Conservation (phyloP, 2,797 vertebrate genomes). For the Hybognathus amarus region DNA sequence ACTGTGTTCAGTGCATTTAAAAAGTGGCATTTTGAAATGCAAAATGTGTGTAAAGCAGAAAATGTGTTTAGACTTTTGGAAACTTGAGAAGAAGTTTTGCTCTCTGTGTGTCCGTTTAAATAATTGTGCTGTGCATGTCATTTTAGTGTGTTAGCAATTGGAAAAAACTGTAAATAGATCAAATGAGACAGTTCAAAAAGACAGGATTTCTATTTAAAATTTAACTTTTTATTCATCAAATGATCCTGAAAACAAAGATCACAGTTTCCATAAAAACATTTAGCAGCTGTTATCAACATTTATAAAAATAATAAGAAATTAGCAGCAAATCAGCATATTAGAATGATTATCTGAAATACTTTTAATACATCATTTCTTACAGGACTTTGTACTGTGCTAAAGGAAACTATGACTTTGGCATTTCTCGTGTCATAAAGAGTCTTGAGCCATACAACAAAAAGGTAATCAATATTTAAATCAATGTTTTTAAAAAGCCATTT, state of each 20-base stretch:
- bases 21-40: no score
- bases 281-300: background rate
- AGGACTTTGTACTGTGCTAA: constrained; percentile 95
- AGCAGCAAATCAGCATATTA: background rate
- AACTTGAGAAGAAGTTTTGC: no score
- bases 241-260: background rate
- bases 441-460: constrained; percentile 97
- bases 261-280: background rate
- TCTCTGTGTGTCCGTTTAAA: no score
- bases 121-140: no score
- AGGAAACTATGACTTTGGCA: constrained; percentile 95
- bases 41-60: no score
- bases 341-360: background rate
- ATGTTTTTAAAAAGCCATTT: background rate
- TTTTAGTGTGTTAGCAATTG: no score
- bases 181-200: background rate
- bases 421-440: constrained; percentile 95
- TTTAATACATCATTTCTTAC: constrained; percentile 23
- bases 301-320: background rate
- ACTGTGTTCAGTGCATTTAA: no score
- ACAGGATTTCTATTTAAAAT: background rate
- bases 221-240: background rate
- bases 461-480: constrained; percentile 63
- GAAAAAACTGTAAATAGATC: no score
- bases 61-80: no score